Base-by-base conservation (phyloP, 2,888 invertebrate species). In the Epinotia demarniana region DNA sequence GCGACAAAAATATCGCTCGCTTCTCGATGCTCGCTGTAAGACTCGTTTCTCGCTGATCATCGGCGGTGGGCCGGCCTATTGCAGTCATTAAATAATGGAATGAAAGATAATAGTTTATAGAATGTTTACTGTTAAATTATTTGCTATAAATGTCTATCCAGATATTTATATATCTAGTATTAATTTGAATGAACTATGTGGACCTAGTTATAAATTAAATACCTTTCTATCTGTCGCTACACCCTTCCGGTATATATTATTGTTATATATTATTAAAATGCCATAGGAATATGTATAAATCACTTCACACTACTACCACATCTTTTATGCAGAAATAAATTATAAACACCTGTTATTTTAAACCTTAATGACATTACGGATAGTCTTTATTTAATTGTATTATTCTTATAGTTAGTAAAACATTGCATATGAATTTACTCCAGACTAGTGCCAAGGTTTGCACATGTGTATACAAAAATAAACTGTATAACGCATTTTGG, bases 361-460 rank as follows among this genome's bases (percentile, higher is more conserved):
- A 18, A 66, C 2, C 66, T 27, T 33, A 53, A 27, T 33, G 4
- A 23, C n/a, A n/a, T 53, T 27, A 53, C 4, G 12, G 33, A 12
- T 53, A 53, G 53, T 66, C 70, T 61, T 70, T 13, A 61, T 70
- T 69, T 23, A n/a, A 43, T n/a, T 70, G 18, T 16, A 19, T 63
- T 43, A 6, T 53, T 33, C 49, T 27, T 68, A 57, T 53, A 49
- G 53, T 71, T 53, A 39, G 46, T 53, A 18, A 61, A 62, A 39
- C 23, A 23, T 57, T 57, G 60, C 12, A 49, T 12, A 53, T 71
- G 53, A 53, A 63, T 63, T 55, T 39, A 43, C 63, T 72, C 75
- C 71, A 72, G 66, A 57, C 67, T 67, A 75, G 71, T 75, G 75
- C 75, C 75, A 75, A 75, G 71, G 71, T 75, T 75, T 62, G 71